Evolutionary conservation across 1,140 invertebrate species (phyloP).

Genomic region (Subanguina moxae): DNA sequence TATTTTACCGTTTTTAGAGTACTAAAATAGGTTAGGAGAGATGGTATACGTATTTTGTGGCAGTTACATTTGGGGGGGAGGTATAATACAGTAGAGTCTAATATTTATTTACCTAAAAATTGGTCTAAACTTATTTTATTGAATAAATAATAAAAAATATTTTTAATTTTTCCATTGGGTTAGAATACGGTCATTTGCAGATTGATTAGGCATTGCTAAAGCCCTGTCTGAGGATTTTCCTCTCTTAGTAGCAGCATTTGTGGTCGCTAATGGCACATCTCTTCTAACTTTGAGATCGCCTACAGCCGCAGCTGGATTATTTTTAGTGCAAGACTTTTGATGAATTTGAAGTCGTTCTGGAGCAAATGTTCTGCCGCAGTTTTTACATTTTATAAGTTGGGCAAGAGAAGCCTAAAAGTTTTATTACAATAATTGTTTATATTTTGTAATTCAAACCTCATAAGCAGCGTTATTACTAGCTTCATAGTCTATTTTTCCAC

Average conservation of each 20-base stretch:
- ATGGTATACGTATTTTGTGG: too few species aligned
- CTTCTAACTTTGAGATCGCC: background rate
- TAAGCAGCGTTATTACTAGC: slow-evolving; percentile 65
- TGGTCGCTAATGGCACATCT: slow-evolving; percentile 5
- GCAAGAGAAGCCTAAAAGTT: slow-evolving; percentile 52
- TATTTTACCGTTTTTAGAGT: too few species aligned
- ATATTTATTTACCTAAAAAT: too few species aligned
- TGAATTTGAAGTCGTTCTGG: slow-evolving; percentile 70
- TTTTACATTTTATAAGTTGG: slow-evolving; percentile 68
- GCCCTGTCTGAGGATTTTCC: background rate
- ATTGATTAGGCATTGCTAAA: background rate
- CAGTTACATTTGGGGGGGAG: too few species aligned
- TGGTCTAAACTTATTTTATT: too few species aligned
- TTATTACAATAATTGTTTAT: background rate
- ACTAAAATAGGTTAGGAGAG: too few species aligned
- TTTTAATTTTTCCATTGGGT: background rate
- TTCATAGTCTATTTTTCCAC: slow-evolving; percentile 63
- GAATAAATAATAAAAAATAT: too few species aligned
- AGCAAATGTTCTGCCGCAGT: slow-evolving; percentile 70
- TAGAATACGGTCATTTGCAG: background rate
- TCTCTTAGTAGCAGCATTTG: background rate
- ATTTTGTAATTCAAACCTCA: slow-evolving; percentile 58
- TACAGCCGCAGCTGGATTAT: slow-evolving; percentile 45
- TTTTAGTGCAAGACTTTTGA: slow-evolving; percentile 66
- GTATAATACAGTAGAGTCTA: too few species aligned